Evolutionary conservation across 1,140 invertebrate species (phyloP).

Genomic region (Centruroides vittatus): DNA sequence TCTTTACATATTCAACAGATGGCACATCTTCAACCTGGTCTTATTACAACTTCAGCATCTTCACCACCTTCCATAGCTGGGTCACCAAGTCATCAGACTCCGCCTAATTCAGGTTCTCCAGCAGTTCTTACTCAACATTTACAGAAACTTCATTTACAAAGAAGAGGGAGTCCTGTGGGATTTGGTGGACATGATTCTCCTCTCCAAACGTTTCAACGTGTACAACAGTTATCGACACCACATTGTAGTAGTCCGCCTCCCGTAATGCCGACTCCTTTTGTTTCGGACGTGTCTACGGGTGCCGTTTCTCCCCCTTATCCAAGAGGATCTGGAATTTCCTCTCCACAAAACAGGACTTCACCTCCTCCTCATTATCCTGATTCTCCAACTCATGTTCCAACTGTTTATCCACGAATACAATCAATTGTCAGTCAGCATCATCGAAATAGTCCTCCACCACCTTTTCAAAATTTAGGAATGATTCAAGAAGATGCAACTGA

Average conservation of each 20-base stretch:
- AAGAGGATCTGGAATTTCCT: background rate
- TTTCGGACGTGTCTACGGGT: constrained; percentile 3
- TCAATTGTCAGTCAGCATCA: constrained; percentile 28
- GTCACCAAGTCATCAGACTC: constrained; percentile 23
- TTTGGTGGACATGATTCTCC: constrained; percentile 15
- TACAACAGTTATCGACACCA: constrained; percentile 16
- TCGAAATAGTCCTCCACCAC: constrained; percentile 24
- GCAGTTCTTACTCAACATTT: constrained; percentile 29
- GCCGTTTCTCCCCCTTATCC: background rate
- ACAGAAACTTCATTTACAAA: constrained; percentile 34
- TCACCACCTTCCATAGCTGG: constrained; percentile 24
- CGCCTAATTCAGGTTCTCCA: constrained; percentile 8
- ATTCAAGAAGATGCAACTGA: constrained; percentile 57
- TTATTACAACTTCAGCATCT: constrained; percentile 10
- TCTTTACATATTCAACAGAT: constrained; percentile 28
- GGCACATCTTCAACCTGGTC: constrained; percentile 10
- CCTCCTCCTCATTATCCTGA: constrained; percentile 12
- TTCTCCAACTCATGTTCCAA: constrained; percentile 12
- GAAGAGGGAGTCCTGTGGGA: constrained; percentile 17
- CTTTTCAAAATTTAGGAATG: constrained; percentile 56
- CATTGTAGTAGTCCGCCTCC: constrained; percentile 10
- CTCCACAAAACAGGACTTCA: constrained; percentile 8
- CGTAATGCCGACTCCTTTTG: background rate
- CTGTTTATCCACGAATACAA: background rate
- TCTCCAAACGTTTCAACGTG: constrained; percentile 16